Conservation (phyloP, 1,140 invertebrate species). For the Leptinotarsa defecta region DNA sequence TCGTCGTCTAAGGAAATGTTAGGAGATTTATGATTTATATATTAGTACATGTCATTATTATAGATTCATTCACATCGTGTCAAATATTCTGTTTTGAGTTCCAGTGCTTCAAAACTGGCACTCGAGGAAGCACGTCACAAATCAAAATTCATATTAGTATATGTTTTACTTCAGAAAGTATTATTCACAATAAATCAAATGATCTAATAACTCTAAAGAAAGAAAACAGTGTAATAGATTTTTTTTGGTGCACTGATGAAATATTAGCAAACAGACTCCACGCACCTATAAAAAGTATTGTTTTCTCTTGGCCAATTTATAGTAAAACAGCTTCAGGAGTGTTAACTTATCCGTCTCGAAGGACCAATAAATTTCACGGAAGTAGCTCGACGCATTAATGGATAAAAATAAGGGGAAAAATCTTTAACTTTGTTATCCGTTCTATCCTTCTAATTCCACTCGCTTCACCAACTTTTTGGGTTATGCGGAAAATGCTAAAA, state of each 20-base stretch:
- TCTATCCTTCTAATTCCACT: constrained; percentile 2
- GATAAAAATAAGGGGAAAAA: constrained; percentile 17
- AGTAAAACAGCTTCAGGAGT: constrained; percentile 14
- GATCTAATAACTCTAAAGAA: background rate
- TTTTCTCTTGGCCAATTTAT: constrained; percentile 1
- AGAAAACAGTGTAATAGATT: background rate
- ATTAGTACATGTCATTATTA: no score
- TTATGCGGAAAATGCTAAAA: constrained; percentile 9
- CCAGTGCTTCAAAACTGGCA: no score
- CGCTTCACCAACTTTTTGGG: constrained; percentile 12
- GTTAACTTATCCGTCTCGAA: constrained; percentile 17
- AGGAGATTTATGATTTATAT: no score
- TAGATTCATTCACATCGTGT: no score
- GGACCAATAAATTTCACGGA: constrained; percentile 12
- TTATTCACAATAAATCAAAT: no score
- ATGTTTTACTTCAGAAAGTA: no score
- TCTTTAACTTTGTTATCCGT: constrained; percentile 13
- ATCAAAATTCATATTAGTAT: no score
- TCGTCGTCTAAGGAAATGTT: no score
- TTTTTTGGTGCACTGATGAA: background rate
- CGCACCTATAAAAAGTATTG: constrained; percentile 8
- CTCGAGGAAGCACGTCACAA: no score
- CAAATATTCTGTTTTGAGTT: no score
- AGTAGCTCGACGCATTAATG: constrained; percentile 13
- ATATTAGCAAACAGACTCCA: background rate